Evolutionary conservation across 2,888 invertebrate species (phyloP).

Genomic region (Drosophila rellima): DNA sequence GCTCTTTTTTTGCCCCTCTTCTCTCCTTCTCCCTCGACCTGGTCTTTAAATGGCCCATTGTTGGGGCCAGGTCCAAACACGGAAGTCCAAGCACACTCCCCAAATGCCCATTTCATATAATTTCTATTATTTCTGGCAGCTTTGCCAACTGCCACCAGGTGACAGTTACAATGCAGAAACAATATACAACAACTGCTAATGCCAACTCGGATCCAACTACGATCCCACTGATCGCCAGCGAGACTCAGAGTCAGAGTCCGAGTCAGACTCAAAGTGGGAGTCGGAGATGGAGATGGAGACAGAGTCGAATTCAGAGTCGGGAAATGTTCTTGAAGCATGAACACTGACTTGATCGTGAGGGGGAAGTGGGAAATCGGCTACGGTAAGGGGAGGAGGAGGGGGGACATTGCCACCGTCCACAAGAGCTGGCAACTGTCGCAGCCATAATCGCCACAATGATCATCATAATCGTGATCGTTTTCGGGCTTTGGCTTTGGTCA

Average conservation of each 20-base stretch:
- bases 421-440: conserved; percentile 46
- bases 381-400: conserved; percentile 11
- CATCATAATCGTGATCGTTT: conserved; percentile 78
- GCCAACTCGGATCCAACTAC: conserved; percentile 33
- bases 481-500: conserved; percentile 52
- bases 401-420: conserved; percentile 63
- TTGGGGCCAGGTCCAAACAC: conserved; percentile 62
- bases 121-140: conserved; percentile 78
- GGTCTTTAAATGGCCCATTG: conserved; percentile 70
- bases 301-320: conserved; percentile 24
- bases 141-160: conserved; percentile 75
- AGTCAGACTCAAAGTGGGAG: conserved; percentile 22
- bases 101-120: conserved; percentile 79
- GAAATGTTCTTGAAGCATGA: conserved; percentile 46
- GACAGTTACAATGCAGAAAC: conserved; percentile 79
- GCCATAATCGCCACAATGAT: conserved; percentile 71
- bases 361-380: neutral
- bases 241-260: conserved; percentile 28
- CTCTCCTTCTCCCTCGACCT: neutral
- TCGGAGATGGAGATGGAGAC: conserved; percentile 6
- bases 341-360: conserved; percentile 30
- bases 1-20: neutral
- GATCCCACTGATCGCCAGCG: conserved; percentile 54
- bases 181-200: conserved; percentile 70
- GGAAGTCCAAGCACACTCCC: conserved; percentile 76